These are phyloP conservation scores for Cinara cedri DNA, from an alignment of 2,888 invertebrate genomes.

Conservation along the genomic window DNA sequence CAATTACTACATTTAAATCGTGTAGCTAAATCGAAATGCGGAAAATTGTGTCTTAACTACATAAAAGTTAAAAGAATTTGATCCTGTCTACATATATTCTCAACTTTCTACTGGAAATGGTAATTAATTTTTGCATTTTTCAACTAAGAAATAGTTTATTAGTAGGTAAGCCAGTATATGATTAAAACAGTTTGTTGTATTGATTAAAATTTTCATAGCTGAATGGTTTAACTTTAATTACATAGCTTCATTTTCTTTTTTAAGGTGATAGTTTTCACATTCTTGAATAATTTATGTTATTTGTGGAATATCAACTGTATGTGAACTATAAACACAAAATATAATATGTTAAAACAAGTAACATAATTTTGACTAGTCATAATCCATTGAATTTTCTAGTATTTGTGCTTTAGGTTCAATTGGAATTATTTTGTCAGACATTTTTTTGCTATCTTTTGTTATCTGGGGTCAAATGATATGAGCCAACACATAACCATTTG, in stretches of 20 bases:
- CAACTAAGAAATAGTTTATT: neutral
- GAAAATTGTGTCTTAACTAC: neutral
- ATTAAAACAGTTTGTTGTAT: neutral
- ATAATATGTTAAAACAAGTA: neutral
- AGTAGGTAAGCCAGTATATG: neutral
- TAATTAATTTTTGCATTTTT: neutral
- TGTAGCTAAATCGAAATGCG: conserved; percentile 1
- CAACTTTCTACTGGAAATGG: neutral
- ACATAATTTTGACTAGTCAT: neutral
- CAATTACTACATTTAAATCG: neutral
- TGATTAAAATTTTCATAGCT: conserved; percentile 11
- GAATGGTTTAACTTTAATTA: neutral
- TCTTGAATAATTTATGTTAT: neutral
- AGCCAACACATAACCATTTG: conserved; percentile 1
- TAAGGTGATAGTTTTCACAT: neutral
- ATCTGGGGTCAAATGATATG: neutral
- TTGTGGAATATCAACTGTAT: neutral
- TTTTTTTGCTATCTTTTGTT: neutral
- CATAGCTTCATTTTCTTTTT: neutral
- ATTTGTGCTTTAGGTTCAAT: neutral
- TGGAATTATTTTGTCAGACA: neutral
- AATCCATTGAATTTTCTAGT: neutral
- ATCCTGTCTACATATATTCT: too few relatives aligned
- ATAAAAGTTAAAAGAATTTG: conserved; percentile 1
- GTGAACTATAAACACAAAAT: neutral